Evolutionary conservation across 2,888 invertebrate genomes (phyloP).

Genomic region (Fragum sueziense): DNA sequence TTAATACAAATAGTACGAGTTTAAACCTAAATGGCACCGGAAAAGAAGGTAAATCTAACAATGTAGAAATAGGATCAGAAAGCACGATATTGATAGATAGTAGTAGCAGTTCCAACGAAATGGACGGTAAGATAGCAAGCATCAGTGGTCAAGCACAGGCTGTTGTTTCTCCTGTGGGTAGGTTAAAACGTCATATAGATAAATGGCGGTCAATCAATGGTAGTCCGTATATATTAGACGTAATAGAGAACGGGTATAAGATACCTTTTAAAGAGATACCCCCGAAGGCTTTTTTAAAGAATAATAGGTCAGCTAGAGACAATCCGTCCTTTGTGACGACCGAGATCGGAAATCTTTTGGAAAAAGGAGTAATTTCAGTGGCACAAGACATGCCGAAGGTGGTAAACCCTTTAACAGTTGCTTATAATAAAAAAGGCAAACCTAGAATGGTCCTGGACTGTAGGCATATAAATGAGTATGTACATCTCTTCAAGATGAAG

Average conservation of each 20-base stretch:
- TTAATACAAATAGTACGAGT: too few species aligned
- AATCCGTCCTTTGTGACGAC: constrained; percentile 11
- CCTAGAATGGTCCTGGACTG: constrained; percentile 19
- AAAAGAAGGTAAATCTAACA: too few species aligned
- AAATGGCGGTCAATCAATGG: constrained; percentile 23
- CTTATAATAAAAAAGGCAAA: constrained; percentile 23
- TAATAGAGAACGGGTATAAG: constrained; percentile 20
- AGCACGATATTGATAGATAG: too few species aligned
- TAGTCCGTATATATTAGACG: constrained; percentile 13
- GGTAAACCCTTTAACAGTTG: constrained; percentile 28
- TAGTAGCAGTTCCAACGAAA: too few species aligned
- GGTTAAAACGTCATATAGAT: too few species aligned
- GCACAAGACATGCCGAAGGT: background rate
- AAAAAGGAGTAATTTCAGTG: constrained; percentile 3
- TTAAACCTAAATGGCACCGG: too few species aligned
- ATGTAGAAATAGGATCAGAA: too few species aligned
- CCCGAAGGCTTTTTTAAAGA: background rate
- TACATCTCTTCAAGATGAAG: constrained; percentile 32
- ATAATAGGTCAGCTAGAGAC: constrained; percentile 26
- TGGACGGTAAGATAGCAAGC: too few species aligned
- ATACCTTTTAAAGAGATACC: constrained; percentile 20
- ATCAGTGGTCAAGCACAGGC: too few species aligned
- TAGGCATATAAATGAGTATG: constrained; percentile 21
- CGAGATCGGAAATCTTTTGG: constrained; percentile 6
- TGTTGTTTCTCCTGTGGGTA: background rate